phyloP scores from a whole-genome alignment of 2,888 invertebrate species.

The Sphaerophoria rueppellii region DNA sequence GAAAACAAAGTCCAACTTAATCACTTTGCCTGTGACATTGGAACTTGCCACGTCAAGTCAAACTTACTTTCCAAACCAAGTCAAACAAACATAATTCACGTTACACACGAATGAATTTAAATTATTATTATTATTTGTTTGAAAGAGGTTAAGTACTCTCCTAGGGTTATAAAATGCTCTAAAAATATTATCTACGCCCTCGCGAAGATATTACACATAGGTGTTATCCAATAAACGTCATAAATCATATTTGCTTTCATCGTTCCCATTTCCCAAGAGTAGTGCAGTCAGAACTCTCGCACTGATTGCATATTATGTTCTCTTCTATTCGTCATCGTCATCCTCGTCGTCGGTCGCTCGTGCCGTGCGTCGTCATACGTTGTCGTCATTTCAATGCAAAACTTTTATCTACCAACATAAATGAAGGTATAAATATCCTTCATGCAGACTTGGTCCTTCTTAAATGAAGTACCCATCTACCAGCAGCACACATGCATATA shows the following conservation, averaged over 20 bases:
- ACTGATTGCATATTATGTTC: slow-evolving; percentile 49
- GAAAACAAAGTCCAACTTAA: too few relatives aligned
- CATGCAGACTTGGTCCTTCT: slow-evolving; percentile 3
- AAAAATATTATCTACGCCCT: too few relatives aligned
- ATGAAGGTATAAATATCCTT: slow-evolving; percentile 1
- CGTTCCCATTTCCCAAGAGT: slow-evolving; percentile 22
- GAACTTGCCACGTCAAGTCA: too few relatives aligned
- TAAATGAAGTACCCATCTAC: neutral
- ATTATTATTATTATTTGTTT: too few relatives aligned
- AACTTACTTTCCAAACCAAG: too few relatives aligned
- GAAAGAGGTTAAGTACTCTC: too few relatives aligned
- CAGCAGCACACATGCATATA: neutral
- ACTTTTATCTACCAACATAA: neutral
- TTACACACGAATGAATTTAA: too few relatives aligned
- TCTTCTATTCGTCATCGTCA: neutral
- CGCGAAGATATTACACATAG: neutral
- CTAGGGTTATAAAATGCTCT: too few relatives aligned
- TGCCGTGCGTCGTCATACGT: too few relatives aligned
- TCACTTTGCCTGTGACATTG: too few relatives aligned
- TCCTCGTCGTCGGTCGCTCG: too few relatives aligned
- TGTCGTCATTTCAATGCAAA: neutral
- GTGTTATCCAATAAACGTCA: slow-evolving; percentile 56
- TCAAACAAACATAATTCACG: too few relatives aligned
- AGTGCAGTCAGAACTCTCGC: slow-evolving; percentile 27
- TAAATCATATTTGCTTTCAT: slow-evolving; percentile 55